Conservation (phyloP, 1,140 invertebrate genomes). For the Drosophila watanabei region DNA sequence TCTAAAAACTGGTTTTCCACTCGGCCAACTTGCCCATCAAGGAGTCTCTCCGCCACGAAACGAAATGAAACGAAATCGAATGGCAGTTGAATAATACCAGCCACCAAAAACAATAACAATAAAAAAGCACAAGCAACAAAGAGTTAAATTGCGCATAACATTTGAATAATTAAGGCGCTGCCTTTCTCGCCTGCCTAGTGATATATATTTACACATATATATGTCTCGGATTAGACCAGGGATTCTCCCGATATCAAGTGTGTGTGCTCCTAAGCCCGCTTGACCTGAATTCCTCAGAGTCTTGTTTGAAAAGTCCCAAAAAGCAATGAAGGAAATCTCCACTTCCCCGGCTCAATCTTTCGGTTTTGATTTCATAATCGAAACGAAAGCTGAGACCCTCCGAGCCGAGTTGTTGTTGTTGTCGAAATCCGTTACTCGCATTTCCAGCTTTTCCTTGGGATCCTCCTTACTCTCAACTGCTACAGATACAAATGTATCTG, state of each 20-base stretch:
- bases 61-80: constrained; percentile 68
- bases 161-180: constrained; percentile 59
- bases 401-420: constrained; percentile 19
- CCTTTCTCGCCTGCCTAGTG: constrained; percentile 46
- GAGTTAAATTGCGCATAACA: constrained; percentile 56
- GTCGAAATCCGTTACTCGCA: constrained; percentile 48
- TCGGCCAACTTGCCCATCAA: constrained; percentile 79
- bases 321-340: constrained; percentile 32
- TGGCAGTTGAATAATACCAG: constrained; percentile 59
- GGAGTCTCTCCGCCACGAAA: constrained; percentile 59
- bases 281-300: constrained; percentile 64
- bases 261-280: constrained; percentile 29
- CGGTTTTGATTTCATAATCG: constrained; percentile 52
- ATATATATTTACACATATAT: constrained; percentile 8
- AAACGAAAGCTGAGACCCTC: constrained; percentile 42
- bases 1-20: constrained; percentile 72
- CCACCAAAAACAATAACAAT: constrained; percentile 27
- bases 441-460: constrained; percentile 42
- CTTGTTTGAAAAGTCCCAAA: constrained; percentile 8
- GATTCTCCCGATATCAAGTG: constrained; percentile 27
- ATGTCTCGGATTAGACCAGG: constrained; percentile 31
- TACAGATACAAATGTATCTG: constrained; percentile 11
- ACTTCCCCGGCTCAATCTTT: constrained; percentile 17
- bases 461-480: constrained; percentile 24
- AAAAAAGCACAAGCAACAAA: constrained; percentile 35